Base-by-base conservation (phyloP, 2,113 vertebrate species). In the Heptranchias perlo region DNA sequence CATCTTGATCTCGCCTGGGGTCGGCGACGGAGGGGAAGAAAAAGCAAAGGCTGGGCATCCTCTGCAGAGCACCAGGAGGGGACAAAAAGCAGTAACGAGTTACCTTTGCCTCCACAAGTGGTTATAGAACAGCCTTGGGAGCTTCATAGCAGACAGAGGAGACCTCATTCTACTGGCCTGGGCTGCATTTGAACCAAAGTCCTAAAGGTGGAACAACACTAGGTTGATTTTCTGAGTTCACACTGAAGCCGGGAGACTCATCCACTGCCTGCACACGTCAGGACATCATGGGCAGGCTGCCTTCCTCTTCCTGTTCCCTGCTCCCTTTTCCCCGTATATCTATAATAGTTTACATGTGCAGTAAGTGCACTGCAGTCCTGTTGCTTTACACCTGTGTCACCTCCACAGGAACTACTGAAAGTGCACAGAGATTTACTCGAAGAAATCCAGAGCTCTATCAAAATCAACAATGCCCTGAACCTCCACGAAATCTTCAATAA, bases 401-500 rank as follows among this genome's bases (percentile, higher is more conserved):
- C 47, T 96, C 11, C 89, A 23, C 5, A 99, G 99, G 98, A 99
- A 5, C 97, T 99, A 96, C 97, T 98, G 0, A 64, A 35, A 0
- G 98, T 97, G 23, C 99, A 99, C 96, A 98, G 97, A 11, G 96
- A 73, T 49, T 97, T 99, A 39, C 96, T 98, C 96, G 97, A 97
- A 31, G 98, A 99, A 69, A 96, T 99, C 96, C 98, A 97, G 86
- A 97, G 61, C 7, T 98, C 98, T 3, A 97, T 99, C 96, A 82
- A 96, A 0, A 65, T 82, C 0, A 96, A 96, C 0, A 97, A 97
- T 1, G 98, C 97, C 0, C 97, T 96, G 28, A 98, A 97, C 64
- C 98, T 99, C 35, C 96, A 98, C 97, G 98, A 98, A 96, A 97
- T 99, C 96, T 99, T 99, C 96, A 97, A 99, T 92, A 97, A 97